Base-by-base conservation (phyloP, 1,140 invertebrate genomes). In the Panagrolaimus sp. region DNA sequence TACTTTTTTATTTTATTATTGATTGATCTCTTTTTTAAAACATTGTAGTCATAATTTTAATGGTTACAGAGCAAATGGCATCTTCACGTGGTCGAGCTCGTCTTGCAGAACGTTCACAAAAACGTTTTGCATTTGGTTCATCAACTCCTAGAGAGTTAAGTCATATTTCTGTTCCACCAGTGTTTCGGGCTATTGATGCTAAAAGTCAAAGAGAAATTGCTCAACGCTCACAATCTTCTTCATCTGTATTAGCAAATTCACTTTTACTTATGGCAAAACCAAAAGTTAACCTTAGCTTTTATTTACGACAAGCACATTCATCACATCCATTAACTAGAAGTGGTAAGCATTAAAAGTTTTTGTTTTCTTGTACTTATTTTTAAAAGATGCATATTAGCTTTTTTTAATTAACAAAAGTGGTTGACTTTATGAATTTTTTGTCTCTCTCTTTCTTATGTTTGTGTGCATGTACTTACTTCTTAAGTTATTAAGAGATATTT, bases 61-160 rank as follows among this genome's bases (percentile, higher is more conserved):
- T 63, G 31, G 31, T 63, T 63, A 25, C 62, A 38, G 62, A 31
- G 9, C 13, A 13, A n/a, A 53, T 47, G 65, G 27, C 65, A 66
- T 66, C 47, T 27, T 66, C 47, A 47, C 65, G 47, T 66, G 47
- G 65, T 66, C 51, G 51, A 25, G 51, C 51, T 5, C 51, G 51
- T 16, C 51, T 57, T 13, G 51, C 51, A 11, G 51, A 57, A 57
- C 51, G 51, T 20, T 27, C 51, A 25, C 51, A 57, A n/a, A 20
- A 27, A 20, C 51, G 67, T 25, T 69, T 63, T 47, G 74, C 68
- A n/a, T 75, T 75, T 64, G 74, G 74, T 20, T 77, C 75, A 14
- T 76, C 73, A n/a, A 75, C 74, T 48, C 74, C 74, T 7, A 43
- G 74, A 47, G 75, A 75, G 25, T 31, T 75, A 3, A 78, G 75